Conservation (phyloP, 2,888 invertebrate genomes). For the Heliconius ethilla region DNA sequence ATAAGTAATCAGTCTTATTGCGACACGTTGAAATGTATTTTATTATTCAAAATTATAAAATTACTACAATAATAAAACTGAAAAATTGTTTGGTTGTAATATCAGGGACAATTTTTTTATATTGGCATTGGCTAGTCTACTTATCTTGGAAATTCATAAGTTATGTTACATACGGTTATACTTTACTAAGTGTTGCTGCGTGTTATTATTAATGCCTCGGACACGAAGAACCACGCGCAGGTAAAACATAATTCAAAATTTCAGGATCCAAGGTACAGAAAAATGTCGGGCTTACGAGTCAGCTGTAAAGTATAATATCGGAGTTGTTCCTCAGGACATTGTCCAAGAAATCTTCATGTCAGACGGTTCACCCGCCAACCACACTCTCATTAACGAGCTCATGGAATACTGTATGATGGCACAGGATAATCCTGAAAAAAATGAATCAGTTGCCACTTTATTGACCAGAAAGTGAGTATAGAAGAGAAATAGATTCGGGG, state of each 20-base stretch:
- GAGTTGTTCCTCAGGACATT: conserved; percentile 5
- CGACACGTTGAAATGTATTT: too few species aligned
- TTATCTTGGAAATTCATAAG: too few species aligned
- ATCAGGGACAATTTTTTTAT: too few species aligned
- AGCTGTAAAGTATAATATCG: conserved; percentile 6
- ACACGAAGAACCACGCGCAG: too few species aligned
- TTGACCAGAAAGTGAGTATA: conserved; percentile 13
- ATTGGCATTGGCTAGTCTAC: too few species aligned
- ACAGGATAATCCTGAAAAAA: conserved; percentile 9
- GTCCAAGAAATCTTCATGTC: conserved; percentile 9
- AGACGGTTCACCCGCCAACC: conserved; percentile 2
- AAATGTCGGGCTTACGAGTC: background rate
- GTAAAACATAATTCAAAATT: background rate
- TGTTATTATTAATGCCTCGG: too few species aligned
- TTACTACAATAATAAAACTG: too few species aligned
- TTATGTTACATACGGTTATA: too few species aligned
- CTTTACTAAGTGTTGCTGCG: too few species aligned
- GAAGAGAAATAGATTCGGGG: background rate
- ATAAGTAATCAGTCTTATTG: too few species aligned
- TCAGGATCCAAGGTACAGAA: conserved; percentile 60
- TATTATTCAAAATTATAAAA: too few species aligned
- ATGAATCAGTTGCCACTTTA: conserved; percentile 2
- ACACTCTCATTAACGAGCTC: conserved; percentile 2
- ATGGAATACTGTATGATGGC: background rate
- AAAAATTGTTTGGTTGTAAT: too few species aligned